Conservation (phyloP, 2,113 vertebrate species). For the Psittacus erithacus region DNA sequence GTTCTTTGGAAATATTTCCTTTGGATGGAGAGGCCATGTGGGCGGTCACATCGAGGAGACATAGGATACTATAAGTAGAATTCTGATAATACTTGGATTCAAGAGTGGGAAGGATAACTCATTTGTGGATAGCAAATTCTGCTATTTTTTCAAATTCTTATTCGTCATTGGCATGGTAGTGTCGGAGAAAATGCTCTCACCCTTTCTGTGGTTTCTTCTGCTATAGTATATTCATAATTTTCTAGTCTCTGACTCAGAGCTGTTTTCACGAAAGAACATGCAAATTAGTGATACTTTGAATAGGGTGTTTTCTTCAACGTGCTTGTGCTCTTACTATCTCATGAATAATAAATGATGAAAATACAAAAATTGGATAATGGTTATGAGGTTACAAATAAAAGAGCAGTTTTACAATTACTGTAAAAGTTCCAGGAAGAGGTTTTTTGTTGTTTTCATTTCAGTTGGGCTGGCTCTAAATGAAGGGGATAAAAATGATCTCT, state of each 20-base stretch:
- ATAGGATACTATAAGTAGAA: neutral
- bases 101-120: neutral
- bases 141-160: neutral
- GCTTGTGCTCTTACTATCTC: neutral
- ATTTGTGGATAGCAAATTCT: neutral
- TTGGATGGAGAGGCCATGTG: neutral
- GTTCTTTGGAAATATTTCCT: neutral
- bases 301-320: neutral
- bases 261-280: neutral
- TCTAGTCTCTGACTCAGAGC: neutral
- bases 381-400: neutral
- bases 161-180: neutral
- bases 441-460: neutral
- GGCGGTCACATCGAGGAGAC: neutral
- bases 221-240: neutral
- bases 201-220: neutral
- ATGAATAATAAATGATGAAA: neutral
- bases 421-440: neutral
- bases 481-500: neutral
- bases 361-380: neutral
- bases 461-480: neutral
- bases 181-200: neutral
- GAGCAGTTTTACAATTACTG: neutral
- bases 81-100: neutral
- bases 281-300: neutral